Percentiles rank a stretch among this genome's conserved stretches.
phyloP scores from a whole-genome alignment of 2,888 invertebrate genomes.

The Hypsopygia costalis region DNA sequence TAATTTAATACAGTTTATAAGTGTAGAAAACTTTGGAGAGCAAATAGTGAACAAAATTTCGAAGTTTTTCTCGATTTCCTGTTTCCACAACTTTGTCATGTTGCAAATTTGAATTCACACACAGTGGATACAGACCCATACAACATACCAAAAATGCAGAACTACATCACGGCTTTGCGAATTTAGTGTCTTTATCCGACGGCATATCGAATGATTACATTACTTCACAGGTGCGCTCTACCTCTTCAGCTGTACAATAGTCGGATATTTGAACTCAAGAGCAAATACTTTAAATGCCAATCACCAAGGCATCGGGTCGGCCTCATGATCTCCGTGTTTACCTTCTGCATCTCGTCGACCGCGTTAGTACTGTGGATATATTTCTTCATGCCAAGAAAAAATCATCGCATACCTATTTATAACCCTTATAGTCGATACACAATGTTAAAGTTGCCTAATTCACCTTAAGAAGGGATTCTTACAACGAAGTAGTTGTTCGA shows the following conservation, averaged over 20 bases:
- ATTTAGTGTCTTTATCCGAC: too few relatives aligned
- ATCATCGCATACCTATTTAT: constrained; percentile 34
- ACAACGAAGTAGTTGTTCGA: neutral
- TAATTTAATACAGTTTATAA: too few relatives aligned
- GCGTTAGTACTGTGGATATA: constrained; percentile 56
- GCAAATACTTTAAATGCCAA: constrained; percentile 61
- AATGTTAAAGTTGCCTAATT: constrained; percentile 26
- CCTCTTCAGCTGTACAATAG: constrained; percentile 61
- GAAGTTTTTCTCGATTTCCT: too few relatives aligned
- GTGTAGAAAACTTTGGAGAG: too few relatives aligned
- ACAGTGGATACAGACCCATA: too few relatives aligned
- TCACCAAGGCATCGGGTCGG: constrained; percentile 29
- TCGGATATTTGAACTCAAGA: constrained; percentile 60
- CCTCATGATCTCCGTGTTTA: constrained; percentile 33
- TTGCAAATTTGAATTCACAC: too few relatives aligned
- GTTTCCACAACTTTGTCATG: too few relatives aligned
- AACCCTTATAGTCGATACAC: constrained; percentile 11
- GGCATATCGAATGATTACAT: too few relatives aligned
- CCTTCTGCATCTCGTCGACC: constrained; percentile 39
- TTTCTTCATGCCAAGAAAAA: constrained; percentile 42
- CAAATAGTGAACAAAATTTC: too few relatives aligned
- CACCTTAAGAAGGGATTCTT: constrained; percentile 33
- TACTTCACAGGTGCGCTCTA: constrained; percentile 72
- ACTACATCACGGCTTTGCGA: too few relatives aligned
- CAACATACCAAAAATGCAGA: too few relatives aligned